Base-by-base conservation (phyloP, 2,888 invertebrate genomes). In the Didymodactylos carnosus region DNA sequence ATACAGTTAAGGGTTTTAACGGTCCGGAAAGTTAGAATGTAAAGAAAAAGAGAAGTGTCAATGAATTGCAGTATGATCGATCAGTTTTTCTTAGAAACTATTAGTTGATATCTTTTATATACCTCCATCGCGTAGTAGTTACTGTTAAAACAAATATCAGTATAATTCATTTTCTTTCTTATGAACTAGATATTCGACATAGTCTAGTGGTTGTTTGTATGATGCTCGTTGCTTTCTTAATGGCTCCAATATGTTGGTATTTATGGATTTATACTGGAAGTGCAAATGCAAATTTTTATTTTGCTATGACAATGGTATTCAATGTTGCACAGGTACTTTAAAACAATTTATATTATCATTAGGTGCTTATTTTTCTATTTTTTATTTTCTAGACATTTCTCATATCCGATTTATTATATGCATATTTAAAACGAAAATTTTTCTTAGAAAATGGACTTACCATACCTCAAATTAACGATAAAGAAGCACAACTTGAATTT, bases 231-330 rank as follows among this genome's bases (percentile, higher is more conserved):
- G 91, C 92, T 23, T 88, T 92, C 40, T 89, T 91, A 7, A 87
- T 98, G 78, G 93, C 92, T 72, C 95, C 98, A 1, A 90, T 94
- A 3, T 88, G 97, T 72, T 97, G 94, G 92, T 91, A 97, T 83
- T 87, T 98, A 51, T 99, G 98, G 98, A 93, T 98, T 78, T 93
- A 93, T 83, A 90, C 92, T 14, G 92, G 95, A 51, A 94, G 95
- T 53, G 98, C 97, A 10, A 99, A 99, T 86, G 95, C 98, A 0
- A 99, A 99, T 85, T 99, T 98, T 84, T 99, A 94, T 85, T 99
- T 98, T 84, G 97, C 94, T 43, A 91, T 94, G 1, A 94, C 95
- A 0, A 86, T 98, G 29, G 92, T 74, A 10, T 74, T 41, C 29
- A 71, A 71, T 19, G 69, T 71, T 2, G 74, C 71, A 16, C 71